Evolutionary conservation across 2,888 invertebrate species (phyloP), one percentile per base, ranked within the genome.

Genomic region (Galerucella calmariensis): DNA sequence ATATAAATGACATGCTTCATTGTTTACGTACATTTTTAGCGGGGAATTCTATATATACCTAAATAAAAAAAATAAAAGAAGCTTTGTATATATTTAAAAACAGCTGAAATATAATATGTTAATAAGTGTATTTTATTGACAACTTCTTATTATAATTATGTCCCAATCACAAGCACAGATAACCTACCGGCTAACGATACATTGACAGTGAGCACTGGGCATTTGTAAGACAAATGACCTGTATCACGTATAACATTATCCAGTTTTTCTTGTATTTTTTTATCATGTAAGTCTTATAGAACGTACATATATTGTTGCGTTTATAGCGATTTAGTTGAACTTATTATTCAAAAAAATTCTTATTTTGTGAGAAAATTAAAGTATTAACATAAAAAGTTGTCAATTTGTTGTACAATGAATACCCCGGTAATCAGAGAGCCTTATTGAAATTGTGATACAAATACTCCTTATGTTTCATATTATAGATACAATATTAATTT

Each of bases 361-460:
- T 8, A 20, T 66, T 67, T 14, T 56, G 66, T 71, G 8, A 53
- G 53, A 35, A n/a, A 46, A 65, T 63, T 63, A 24, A 48, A 62
- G 69, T 24, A 75, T 76, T 65, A 66, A 72, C 69, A 73, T 71
- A 75, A 79, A 79, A 79, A 48, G 51, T 66, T 14, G 24, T n/a
- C 48, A 24, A 46, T 69, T 61, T 61, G n/a, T 61, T 69, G 20
- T 20, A 27, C 35, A 53, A 65, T 65, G 70, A 71, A 71, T 65
- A 71, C 65, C 71, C 65, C 71, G 71, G 71, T 71, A 71, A 71
- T 71, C 53, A 48, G 65, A 65, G 75, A 82, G 83, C 83, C 83
- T 83, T 83, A 83, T 80, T 82, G 79, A 83, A 81, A 82, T 83
- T 83, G 83, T 83, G 83, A 83, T 83, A 83, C 82, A 78, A 69